These are phyloP conservation scores for Scomber colias DNA, from an alignment of 2,113 vertebrate species.

Conservation along the genomic window DNA sequence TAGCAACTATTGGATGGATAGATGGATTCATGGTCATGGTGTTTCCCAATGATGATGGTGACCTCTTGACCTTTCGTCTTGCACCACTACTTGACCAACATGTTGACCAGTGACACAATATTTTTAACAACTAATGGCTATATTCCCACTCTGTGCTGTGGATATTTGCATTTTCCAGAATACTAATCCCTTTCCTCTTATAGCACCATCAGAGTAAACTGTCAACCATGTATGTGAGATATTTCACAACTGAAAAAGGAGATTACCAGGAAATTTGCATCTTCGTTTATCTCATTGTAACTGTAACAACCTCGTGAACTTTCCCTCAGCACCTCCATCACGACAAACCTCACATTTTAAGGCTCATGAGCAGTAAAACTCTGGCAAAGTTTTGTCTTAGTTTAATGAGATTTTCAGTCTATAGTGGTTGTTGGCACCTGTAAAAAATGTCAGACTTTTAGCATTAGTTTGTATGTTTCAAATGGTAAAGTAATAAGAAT, in stretches of 20 bases:
- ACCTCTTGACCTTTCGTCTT: not conserved
- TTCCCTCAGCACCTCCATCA: not conserved
- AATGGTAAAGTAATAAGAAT: not conserved
- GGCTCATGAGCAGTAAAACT: not conserved
- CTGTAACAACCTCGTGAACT: not conserved
- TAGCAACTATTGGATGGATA: not conserved
- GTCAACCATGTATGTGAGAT: no score
- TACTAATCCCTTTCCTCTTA: not conserved
- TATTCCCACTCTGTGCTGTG: no score
- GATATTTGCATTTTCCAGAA: not conserved
- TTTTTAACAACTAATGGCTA: no score
- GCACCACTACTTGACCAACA: no score
- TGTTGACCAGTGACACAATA: no score
- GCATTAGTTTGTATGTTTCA: not conserved
- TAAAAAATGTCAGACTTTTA: not conserved
- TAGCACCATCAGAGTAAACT: not conserved
- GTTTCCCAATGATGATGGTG: not conserved
- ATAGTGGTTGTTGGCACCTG: not conserved
- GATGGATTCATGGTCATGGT: not conserved
- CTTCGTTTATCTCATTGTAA: not conserved
- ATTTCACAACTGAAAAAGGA: not conserved
- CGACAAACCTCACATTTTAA: not conserved
- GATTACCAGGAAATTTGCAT: not conserved
- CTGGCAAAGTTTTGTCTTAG: not conserved
- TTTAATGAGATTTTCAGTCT: constrained; percentile 1